Conservation (phyloP, 2,888 invertebrate genomes). For the Anthoptus insignis region DNA sequence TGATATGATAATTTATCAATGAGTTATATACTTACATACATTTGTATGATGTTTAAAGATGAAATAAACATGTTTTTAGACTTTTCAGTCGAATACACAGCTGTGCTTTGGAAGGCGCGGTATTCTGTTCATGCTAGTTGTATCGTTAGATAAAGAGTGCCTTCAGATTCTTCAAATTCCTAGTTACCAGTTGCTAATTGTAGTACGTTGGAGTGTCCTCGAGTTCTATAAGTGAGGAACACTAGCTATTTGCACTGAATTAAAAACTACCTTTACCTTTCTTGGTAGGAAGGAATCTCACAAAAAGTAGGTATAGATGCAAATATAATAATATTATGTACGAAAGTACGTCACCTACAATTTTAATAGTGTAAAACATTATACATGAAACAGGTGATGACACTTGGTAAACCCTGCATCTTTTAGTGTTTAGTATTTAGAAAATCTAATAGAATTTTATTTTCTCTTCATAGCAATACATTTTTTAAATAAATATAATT, state of each 20-base stretch:
- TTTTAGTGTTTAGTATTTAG: constrained; percentile 4
- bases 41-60: constrained; percentile 37
- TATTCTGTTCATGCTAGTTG: not conserved
- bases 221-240: not conserved
- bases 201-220: not conserved
- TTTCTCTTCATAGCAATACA: not conserved
- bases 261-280: too few relatives aligned
- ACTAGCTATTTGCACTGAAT: not conserved
- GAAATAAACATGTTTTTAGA: constrained; percentile 25
- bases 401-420: constrained; percentile 27
- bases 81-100: constrained; percentile 8
- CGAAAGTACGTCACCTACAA: too few relatives aligned
- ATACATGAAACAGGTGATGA: constrained; percentile 12
- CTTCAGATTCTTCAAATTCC: too few relatives aligned
- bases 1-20: constrained; percentile 86
- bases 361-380: not conserved
- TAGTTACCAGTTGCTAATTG: too few relatives aligned
- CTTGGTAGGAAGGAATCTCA: too few relatives aligned
- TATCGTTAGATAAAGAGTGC: not conserved
- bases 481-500: too few relatives aligned
- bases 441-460: constrained; percentile 2
- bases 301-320: too few relatives aligned
- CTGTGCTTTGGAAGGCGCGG: not conserved
- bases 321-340: too few relatives aligned
- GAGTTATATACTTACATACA: constrained; percentile 53